Evolutionary conservation across 2,888 invertebrate species (phyloP).

Genomic region (Petrophora chlorosata): DNA sequence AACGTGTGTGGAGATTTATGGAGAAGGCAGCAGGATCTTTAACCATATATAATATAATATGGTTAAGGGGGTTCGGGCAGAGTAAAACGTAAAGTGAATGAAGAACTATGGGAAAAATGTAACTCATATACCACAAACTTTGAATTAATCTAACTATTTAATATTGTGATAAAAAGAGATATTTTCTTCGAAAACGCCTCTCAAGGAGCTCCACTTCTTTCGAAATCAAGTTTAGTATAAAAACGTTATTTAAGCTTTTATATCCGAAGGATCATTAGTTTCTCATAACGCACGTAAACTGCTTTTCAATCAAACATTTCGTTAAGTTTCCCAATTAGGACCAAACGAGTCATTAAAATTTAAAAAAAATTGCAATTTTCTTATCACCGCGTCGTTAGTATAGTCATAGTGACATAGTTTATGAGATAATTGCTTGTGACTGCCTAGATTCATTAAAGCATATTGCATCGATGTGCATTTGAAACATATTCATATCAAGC

Average conservation of each 20-base stretch:
- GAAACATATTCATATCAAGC: neutral
- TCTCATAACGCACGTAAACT: neutral
- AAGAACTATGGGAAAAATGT: too few species aligned
- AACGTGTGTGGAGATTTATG: too few species aligned
- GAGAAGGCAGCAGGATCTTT: too few species aligned
- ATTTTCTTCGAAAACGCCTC: slow-evolving; percentile 3
- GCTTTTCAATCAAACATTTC: slow-evolving; percentile 7
- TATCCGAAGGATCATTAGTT: neutral
- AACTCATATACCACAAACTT: too few species aligned
- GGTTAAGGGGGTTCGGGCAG: too few species aligned
- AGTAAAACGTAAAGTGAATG: too few species aligned
- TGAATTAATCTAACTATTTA: neutral
- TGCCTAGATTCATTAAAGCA: too few species aligned
- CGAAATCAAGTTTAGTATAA: slow-evolving; percentile 13
- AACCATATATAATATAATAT: too few species aligned
- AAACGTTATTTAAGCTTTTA: neutral
- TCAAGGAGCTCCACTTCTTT: slow-evolving; percentile 7
- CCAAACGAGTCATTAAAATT: neutral
- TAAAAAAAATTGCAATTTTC: neutral
- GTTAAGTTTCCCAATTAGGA: neutral
- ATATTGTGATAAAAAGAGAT: slow-evolving; percentile 1
- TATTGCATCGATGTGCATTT: too few species aligned
- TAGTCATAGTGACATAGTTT: neutral
- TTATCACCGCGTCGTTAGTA: neutral
- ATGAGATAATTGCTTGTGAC: neutral